Evolutionary conservation across 2,797 vertebrate species (phyloP).

Genomic region (Sebastes melanostomus): DNA sequence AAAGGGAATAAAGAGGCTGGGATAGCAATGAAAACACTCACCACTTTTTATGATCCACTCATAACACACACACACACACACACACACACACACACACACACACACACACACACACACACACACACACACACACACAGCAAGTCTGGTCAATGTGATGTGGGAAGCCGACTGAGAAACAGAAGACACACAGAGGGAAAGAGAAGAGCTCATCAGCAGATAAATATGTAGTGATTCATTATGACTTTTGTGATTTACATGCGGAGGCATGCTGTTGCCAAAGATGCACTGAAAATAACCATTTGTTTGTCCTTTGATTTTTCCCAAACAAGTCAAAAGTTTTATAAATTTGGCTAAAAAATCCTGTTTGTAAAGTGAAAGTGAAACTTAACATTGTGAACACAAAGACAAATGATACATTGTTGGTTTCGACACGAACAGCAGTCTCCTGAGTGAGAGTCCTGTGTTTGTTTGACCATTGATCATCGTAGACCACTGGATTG

Average conservation of each 20-base stretch:
- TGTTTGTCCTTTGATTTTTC: neutral
- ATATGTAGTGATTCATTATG: slow-evolving; percentile 17
- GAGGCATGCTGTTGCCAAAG: neutral
- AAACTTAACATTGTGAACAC: neutral
- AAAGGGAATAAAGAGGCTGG: slow-evolving; percentile 34
- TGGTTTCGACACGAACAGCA: neutral
- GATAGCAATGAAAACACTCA: slow-evolving; percentile 47
- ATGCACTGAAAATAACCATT: neutral
- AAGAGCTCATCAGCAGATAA: slow-evolving; percentile 9
- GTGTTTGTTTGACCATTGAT: neutral
- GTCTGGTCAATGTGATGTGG: slow-evolving; percentile 14
- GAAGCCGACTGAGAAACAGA: neutral
- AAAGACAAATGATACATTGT: too few relatives aligned
- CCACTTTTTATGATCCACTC: slow-evolving; percentile 41
- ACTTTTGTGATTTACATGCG: neutral
- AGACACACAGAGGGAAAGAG: neutral
- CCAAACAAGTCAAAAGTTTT: neutral
- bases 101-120: slow-evolving; percentile 18
- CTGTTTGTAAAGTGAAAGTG: neutral
- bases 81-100: slow-evolving; percentile 32
- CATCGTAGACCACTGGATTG: neutral
- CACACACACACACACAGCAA: neutral
- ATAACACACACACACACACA: slow-evolving; percentile 33
- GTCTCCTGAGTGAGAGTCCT: neutral
- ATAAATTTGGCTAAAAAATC: neutral